Evolutionary conservation across 2,888 invertebrate genomes (phyloP).

Genomic region (Troilus luridus): DNA sequence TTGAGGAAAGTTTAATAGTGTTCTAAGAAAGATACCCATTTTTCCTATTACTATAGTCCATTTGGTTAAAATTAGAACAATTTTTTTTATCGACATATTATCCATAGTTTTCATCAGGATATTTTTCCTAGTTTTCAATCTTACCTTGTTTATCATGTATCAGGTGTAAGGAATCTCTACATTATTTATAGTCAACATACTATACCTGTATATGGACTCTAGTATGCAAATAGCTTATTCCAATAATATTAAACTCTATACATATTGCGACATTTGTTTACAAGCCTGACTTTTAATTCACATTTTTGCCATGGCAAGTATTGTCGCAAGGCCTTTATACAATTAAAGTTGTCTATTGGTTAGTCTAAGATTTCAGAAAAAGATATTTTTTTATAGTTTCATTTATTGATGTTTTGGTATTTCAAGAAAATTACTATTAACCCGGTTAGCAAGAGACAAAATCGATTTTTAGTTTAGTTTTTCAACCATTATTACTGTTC

Average conservation of each 20-base stretch:
- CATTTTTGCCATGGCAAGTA: not conserved
- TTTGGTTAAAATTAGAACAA: not conserved
- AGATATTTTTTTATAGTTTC: too few relatives aligned
- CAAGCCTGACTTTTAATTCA: not conserved
- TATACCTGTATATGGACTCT: not conserved
- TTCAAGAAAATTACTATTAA: too few relatives aligned
- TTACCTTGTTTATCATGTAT: not conserved
- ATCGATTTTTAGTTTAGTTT: too few relatives aligned
- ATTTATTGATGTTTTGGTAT: too few relatives aligned
- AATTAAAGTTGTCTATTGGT: not conserved
- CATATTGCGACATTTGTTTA: not conserved
- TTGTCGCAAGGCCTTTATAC: not conserved
- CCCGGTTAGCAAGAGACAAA: too few relatives aligned
- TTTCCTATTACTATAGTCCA: not conserved
- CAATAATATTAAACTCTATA: too few relatives aligned
- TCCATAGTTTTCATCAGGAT: not conserved
- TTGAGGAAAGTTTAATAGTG: not conserved
- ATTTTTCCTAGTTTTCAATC: not conserved
- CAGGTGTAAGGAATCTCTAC: not conserved
- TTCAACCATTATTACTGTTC: too few relatives aligned
- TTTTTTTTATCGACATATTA: too few relatives aligned
- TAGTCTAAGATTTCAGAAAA: too few relatives aligned
- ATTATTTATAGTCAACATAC: not conserved
- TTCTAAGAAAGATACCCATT: not conserved
- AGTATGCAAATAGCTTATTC: not conserved